A percentile compares a stretch with the other conserved stretches of the same genome.
Conservation (phyloP, 1,140 invertebrate genomes). For the Stratiolaelaps scimitus region DNA sequence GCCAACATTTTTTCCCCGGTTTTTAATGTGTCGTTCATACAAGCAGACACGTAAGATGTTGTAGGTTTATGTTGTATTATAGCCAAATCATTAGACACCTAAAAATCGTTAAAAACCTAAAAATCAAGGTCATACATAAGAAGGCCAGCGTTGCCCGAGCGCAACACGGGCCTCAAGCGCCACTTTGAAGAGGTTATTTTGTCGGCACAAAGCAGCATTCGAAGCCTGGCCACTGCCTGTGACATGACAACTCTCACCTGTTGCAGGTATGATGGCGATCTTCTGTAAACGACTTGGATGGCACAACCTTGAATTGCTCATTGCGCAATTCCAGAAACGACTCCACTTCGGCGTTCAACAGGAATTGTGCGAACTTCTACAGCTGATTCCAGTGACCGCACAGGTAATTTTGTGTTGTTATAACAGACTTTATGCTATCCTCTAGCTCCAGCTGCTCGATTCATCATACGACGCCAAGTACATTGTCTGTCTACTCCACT, state of each 20-base stretch:
- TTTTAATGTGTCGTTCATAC: conserved; percentile 3
- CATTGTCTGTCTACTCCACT: no score
- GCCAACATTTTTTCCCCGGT: conserved; percentile 26
- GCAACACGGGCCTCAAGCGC: no score
- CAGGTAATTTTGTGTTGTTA: conserved; percentile 50
- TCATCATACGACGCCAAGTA: no score
- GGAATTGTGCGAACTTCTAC: conserved; percentile 80
- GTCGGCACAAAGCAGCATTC: no score
- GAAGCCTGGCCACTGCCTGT: no score
- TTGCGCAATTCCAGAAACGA: conserved; percentile 82
- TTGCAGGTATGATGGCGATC: conserved; percentile 69
- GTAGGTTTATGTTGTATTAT: conserved; percentile 13
- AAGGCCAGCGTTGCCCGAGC: no score
- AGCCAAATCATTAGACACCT: not conserved
- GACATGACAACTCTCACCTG: no score
- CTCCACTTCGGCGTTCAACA: conserved; percentile 84
- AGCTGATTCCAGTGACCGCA: conserved; percentile 67
- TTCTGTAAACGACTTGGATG: conserved; percentile 87
- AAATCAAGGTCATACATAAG: no score
- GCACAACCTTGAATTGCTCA: conserved; percentile 71
- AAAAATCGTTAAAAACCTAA: no score
- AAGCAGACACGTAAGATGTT: conserved; percentile 16
- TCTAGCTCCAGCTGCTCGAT: no score
- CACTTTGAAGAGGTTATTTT: no score
- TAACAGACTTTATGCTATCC: no score